These are phyloP conservation scores for Liopterus haemorrhoidalis DNA, from an alignment of 2,888 invertebrate genomes.

Conservation along the genomic window DNA sequence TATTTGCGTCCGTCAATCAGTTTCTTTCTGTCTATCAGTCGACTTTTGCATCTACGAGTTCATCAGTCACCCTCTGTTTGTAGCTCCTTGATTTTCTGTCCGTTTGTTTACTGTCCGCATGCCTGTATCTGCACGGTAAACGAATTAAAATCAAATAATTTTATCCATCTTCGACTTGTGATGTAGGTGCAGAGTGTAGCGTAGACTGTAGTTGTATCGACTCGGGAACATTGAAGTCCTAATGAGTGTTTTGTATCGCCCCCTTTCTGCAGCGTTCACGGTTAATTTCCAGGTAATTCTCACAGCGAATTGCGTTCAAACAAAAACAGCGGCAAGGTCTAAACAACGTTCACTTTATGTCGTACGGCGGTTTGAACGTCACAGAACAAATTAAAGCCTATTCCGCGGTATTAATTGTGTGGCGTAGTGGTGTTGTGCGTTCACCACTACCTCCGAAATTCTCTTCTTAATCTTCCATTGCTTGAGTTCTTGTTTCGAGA, in stretches of 20 bases:
- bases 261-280: slow-evolving; percentile 36
- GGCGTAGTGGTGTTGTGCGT: slow-evolving; percentile 33
- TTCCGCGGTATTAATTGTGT: slow-evolving; percentile 38
- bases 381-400: slow-evolving; percentile 41
- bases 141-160: no score
- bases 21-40: no score
- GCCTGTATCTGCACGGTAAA: no score
- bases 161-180: no score
- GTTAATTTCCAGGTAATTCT: slow-evolving; percentile 44
- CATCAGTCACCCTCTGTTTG: no score
- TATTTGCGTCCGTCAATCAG: no score
- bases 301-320: slow-evolving; percentile 37
- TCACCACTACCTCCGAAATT: slow-evolving; percentile 29
- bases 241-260: slow-evolving; percentile 11
- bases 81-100: no score
- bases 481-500: slow-evolving; percentile 24
- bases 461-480: slow-evolving; percentile 34
- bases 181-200: no score
- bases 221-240: no score
- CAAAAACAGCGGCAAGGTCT: slow-evolving; percentile 12
- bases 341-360: slow-evolving; percentile 14
- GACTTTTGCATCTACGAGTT: no score
- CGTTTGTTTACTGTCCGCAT: no score
- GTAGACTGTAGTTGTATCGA: no score
- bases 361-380: slow-evolving; percentile 37